These are phyloP conservation scores for Linnaemya vulpina DNA, from an alignment of 2,888 invertebrate species.

Conservation along the genomic window DNA sequence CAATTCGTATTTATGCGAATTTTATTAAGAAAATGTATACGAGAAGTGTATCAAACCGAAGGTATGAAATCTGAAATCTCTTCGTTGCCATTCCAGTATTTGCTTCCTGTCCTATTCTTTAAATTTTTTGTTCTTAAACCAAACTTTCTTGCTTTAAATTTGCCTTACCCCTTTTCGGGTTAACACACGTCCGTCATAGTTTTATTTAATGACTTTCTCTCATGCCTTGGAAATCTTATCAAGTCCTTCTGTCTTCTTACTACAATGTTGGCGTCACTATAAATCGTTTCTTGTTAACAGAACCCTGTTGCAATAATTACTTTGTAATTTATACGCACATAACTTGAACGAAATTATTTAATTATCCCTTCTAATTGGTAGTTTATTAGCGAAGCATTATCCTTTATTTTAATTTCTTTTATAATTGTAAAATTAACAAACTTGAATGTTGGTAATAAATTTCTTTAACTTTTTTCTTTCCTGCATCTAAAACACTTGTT, in stretches of 20 bases:
- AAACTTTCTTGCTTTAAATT: too few species aligned
- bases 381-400: conserved; percentile 42
- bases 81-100: too few species aligned
- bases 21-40: too few species aligned
- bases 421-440: conserved; percentile 34
- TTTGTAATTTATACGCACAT: background rate
- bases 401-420: conserved; percentile 32
- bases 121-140: too few species aligned
- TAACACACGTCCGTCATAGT: too few species aligned
- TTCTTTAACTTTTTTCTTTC: background rate
- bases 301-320: conserved; percentile 1
- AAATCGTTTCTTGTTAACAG: background rate
- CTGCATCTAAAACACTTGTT: conserved; percentile 18
- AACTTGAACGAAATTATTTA: background rate
- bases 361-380: conserved; percentile 37
- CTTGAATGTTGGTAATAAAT: conserved; percentile 31
- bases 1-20: too few species aligned
- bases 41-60: too few species aligned
- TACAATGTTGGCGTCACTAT: background rate
- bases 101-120: too few species aligned
- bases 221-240: too few species aligned
- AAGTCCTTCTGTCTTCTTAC: background rate
- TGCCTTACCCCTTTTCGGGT: too few species aligned
- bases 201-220: too few species aligned
- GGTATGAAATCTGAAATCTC: too few species aligned